These are phyloP conservation scores for Caloenas nicobarica DNA, from an alignment of 2,113 vertebrate genomes.

Conservation along the genomic window DNA sequence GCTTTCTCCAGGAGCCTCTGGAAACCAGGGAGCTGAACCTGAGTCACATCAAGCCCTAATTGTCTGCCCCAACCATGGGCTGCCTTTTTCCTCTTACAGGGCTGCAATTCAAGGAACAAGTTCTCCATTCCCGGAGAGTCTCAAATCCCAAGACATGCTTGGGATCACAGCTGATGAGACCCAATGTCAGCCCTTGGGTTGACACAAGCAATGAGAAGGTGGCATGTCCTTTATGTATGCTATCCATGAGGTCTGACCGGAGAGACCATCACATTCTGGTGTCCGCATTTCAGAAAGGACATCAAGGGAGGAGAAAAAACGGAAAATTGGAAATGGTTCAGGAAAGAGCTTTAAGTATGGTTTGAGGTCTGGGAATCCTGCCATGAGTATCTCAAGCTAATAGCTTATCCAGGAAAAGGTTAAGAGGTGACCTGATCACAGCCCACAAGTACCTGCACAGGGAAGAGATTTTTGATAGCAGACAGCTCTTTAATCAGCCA, in stretches of 20 bases:
- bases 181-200: background rate
- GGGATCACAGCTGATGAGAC: background rate
- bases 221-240: accelerated
- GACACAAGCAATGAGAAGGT: accelerated
- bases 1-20: background rate
- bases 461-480: constrained; percentile 19
- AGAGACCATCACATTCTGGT: accelerated
- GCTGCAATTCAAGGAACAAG: background rate
- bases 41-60: background rate
- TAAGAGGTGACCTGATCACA: constrained; percentile 15
- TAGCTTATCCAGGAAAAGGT: constrained; percentile 39
- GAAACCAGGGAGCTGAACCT: background rate
- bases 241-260: accelerated
- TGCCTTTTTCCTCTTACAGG: background rate
- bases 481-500: constrained; percentile 30
- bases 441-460: background rate
- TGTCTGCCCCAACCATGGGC: background rate
- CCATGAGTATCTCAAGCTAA: constrained; percentile 29
- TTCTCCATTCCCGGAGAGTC: background rate
- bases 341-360: background rate
- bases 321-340: background rate
- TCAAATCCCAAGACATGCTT: background rate
- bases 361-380: constrained; percentile 42
- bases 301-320: background rate
- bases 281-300: background rate